These are phyloP conservation scores for Meandrusa payeni DNA, from an alignment of 2,888 invertebrate genomes.

Conservation along the genomic window DNA sequence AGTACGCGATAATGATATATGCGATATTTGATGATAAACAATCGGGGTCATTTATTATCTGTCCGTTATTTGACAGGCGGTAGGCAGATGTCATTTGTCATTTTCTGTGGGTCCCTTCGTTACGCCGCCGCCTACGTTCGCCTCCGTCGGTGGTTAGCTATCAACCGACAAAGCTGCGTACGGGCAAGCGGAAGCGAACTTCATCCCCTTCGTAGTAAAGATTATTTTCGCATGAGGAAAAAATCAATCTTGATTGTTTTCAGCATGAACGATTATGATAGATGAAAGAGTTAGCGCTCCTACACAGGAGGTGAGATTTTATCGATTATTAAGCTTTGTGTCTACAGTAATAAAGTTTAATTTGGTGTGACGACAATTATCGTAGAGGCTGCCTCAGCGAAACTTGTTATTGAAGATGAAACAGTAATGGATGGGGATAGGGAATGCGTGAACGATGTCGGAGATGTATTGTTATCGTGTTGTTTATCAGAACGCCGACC, in stretches of 20 bases:
- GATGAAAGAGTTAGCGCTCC: conserved; percentile 81
- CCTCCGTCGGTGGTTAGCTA: conserved; percentile 76
- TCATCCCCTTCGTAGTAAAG: conserved; percentile 36
- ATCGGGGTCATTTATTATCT: conserved; percentile 84
- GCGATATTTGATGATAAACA: conserved; percentile 82
- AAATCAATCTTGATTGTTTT: conserved; percentile 80
- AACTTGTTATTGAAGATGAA: conserved; percentile 78
- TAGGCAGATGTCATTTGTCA: conserved; percentile 86
- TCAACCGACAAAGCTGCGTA: conserved; percentile 59
- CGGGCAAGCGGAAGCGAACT: conserved; percentile 37
- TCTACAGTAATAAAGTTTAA: conserved; percentile 44
- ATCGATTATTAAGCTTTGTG: conserved; percentile 48
- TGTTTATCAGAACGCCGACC: conserved; percentile 75
- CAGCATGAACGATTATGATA: conserved; percentile 81
- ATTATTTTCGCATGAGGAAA: conserved; percentile 39
- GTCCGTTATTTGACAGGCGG: conserved; percentile 84
- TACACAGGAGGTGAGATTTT: conserved; percentile 54
- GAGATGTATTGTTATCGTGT: conserved; percentile 77
- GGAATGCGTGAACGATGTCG: conserved; percentile 78
- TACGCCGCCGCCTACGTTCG: conserved; percentile 70
- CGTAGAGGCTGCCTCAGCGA: conserved; percentile 53
- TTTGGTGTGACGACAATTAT: conserved; percentile 34
- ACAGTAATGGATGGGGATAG: conserved; percentile 78
- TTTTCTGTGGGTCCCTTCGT: conserved; percentile 81
- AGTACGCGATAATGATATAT: conserved; percentile 80